Percentiles rank a stretch among this genome's conserved stretches.
Evolutionary conservation across 2,113 vertebrate genomes (phyloP).

Genomic region (Paedocypris sp.): DNA sequence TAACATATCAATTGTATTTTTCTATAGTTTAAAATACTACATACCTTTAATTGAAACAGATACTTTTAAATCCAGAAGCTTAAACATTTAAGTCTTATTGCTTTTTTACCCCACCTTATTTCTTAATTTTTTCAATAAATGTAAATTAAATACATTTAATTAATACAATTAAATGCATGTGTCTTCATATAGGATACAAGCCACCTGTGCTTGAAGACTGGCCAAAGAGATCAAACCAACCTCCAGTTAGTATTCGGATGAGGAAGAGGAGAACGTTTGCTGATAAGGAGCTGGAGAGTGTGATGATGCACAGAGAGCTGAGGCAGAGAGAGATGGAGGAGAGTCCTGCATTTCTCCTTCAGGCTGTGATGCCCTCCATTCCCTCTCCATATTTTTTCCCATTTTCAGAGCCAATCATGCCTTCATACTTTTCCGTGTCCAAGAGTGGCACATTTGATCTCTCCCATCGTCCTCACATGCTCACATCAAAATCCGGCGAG

Average conservation of each 20-base stretch:
- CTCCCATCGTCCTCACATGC: slow-evolving; percentile 38
- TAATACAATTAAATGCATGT: neutral
- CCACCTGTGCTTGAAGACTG: slow-evolving; percentile 39
- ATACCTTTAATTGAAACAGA: neutral
- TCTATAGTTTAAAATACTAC: too few species aligned
- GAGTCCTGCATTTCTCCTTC: slow-evolving; percentile 23
- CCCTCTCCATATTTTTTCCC: slow-evolving; percentile 37
- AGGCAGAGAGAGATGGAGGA: slow-evolving; percentile 52
- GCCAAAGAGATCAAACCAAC: slow-evolving; percentile 41
- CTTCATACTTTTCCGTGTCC: slow-evolving; percentile 43
- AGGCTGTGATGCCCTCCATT: slow-evolving; percentile 18
- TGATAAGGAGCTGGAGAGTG: slow-evolving; percentile 61
- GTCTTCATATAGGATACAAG: slow-evolving; percentile 40
- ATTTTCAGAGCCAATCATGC: slow-evolving; percentile 37
- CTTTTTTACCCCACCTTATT: neutral
- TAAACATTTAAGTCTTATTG: neutral
- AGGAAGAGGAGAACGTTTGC: slow-evolving; percentile 60
- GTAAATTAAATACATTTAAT: too few species aligned
- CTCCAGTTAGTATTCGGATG: slow-evolving; percentile 54
- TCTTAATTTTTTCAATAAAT: too few species aligned
- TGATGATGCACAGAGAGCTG: slow-evolving; percentile 58
- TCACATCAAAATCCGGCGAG: slow-evolving; percentile 32
- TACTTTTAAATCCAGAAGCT: too few species aligned
- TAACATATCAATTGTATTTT: too few species aligned
- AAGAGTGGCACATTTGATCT: slow-evolving; percentile 50